Evolutionary conservation across 2,113 vertebrate genomes (phyloP).

Genomic region (Trichomycterus rosablanca): DNA sequence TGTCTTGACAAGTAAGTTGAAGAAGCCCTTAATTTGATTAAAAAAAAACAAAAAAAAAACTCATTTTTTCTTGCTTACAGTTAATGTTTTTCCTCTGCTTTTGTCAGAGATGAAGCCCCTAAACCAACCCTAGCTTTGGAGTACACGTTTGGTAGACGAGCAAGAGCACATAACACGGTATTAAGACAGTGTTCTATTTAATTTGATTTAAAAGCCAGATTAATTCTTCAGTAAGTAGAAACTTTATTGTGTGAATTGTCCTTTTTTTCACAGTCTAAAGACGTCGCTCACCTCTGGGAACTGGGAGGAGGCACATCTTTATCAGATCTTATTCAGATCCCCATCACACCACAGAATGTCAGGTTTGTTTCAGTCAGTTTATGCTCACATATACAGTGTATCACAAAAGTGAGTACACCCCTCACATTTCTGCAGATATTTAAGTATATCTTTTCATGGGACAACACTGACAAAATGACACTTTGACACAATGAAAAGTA

Average conservation of each 20-base stretch:
- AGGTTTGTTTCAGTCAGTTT: constrained; percentile 55
- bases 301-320: constrained; percentile 89
- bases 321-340: constrained; percentile 81
- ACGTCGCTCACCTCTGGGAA: constrained; percentile 93
- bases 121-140: constrained; percentile 92
- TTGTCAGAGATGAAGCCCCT: constrained; percentile 79
- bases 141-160: constrained; percentile 87
- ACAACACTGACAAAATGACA: too few relatives aligned
- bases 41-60: not conserved
- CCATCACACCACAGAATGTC: constrained; percentile 74
- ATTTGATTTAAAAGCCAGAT: not conserved
- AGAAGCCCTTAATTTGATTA: not conserved
- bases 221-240: not conserved
- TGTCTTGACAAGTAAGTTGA: constrained; percentile 85
- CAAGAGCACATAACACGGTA: constrained; percentile 83
- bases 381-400: too few relatives aligned
- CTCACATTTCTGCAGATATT: too few relatives aligned
- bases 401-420: too few relatives aligned
- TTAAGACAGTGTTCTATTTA: constrained; percentile 38
- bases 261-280: constrained; percentile 77
- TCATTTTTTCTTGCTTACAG: not conserved
- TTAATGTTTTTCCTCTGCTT: constrained; percentile 24
- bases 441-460: too few relatives aligned
- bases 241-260: not conserved
- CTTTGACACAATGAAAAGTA: too few relatives aligned